phyloP scores from a whole-genome alignment of 2,888 invertebrate species.

The Lasioglossum morio region DNA sequence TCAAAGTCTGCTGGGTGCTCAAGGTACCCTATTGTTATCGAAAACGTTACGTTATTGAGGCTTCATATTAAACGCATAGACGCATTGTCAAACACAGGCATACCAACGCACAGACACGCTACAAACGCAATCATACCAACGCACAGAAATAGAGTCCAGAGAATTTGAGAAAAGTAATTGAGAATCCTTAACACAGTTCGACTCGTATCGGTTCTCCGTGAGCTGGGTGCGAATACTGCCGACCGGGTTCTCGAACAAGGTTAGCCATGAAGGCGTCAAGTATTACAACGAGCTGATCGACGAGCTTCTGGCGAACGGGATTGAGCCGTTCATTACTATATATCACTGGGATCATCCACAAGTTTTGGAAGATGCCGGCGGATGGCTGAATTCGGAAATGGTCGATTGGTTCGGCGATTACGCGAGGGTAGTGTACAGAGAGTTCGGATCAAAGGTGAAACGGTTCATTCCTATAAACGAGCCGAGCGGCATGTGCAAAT shows the following conservation, averaged over 20 bases:
- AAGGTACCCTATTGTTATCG: too few species aligned
- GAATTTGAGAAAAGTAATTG: too few species aligned
- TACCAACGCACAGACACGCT: too few species aligned
- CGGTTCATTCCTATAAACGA: slow-evolving; percentile 93
- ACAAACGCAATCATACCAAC: too few species aligned
- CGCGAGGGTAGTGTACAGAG: slow-evolving; percentile 87
- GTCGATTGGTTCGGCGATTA: slow-evolving; percentile 88
- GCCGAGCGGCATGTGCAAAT: slow-evolving; percentile 87
- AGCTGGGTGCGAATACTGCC: slow-evolving; percentile 86
- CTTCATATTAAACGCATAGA: too few species aligned
- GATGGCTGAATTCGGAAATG: slow-evolving; percentile 89
- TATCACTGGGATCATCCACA: slow-evolving; percentile 91
- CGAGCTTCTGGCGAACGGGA: slow-evolving; percentile 86
- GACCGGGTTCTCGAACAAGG: slow-evolving; percentile 80
- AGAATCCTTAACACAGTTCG: slow-evolving; percentile 33
- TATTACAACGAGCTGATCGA: slow-evolving; percentile 85
- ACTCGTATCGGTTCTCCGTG: slow-evolving; percentile 78
- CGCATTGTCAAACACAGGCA: too few species aligned
- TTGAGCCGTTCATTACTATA: slow-evolving; percentile 90
- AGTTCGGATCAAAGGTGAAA: slow-evolving; percentile 88
- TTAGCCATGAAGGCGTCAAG: slow-evolving; percentile 83
- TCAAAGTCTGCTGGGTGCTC: too few species aligned
- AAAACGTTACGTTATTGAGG: too few species aligned
- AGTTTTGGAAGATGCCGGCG: slow-evolving; percentile 88
- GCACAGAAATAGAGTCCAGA: too few species aligned